Percentiles rank a stretch among this genome's conserved stretches.
These are phyloP conservation scores for Andrena bucephala DNA, from an alignment of 2,888 invertebrate genomes.

Conservation along the genomic window DNA sequence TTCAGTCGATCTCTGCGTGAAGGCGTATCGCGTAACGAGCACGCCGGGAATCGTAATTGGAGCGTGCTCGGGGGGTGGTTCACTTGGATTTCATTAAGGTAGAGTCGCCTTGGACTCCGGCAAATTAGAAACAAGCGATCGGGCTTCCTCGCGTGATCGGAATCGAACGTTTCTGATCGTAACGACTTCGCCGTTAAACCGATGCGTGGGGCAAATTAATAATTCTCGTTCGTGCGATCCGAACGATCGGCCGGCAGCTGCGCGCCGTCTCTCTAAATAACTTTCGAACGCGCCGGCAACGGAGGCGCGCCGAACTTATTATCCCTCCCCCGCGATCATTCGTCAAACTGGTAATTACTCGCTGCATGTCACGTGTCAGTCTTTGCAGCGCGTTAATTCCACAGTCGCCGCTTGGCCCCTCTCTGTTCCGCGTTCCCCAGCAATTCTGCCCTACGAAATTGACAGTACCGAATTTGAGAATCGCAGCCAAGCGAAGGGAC, in stretches of 20 bases:
- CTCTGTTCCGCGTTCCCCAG: not conserved
- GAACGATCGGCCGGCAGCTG: slow-evolving; percentile 58
- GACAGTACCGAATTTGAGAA: not conserved
- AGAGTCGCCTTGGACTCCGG: slow-evolving; percentile 8
- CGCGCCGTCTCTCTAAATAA: slow-evolving; percentile 52
- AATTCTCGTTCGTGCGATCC: slow-evolving; percentile 58
- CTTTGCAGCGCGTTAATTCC: not conserved
- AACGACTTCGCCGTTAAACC: slow-evolving; percentile 26
- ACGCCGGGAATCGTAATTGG: slow-evolving; percentile 37
- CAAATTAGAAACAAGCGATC: slow-evolving; percentile 38
- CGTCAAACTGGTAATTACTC: slow-evolving; percentile 62
- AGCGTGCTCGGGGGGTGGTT: slow-evolving; percentile 11
- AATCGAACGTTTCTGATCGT: slow-evolving; percentile 44
- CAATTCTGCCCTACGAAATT: not conserved
- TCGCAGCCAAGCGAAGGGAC: not conserved
- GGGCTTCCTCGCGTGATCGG: slow-evolving; percentile 55
- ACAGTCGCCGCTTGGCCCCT: not conserved
- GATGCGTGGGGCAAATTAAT: slow-evolving; percentile 69
- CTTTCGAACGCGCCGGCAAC: slow-evolving; percentile 37
- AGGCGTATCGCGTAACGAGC: slow-evolving; percentile 8
- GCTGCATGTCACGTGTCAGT: slow-evolving; percentile 19
- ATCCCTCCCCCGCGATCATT: slow-evolving; percentile 37
- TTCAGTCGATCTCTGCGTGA: slow-evolving; percentile 5
- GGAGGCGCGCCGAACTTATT: slow-evolving; percentile 53
- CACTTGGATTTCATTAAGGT: slow-evolving; percentile 39